Percentiles rank a stretch among this genome's conserved stretches.
These are phyloP conservation scores for Luehdorfia chinensis DNA, from an alignment of 1,140 invertebrate species.

Conservation along the genomic window DNA sequence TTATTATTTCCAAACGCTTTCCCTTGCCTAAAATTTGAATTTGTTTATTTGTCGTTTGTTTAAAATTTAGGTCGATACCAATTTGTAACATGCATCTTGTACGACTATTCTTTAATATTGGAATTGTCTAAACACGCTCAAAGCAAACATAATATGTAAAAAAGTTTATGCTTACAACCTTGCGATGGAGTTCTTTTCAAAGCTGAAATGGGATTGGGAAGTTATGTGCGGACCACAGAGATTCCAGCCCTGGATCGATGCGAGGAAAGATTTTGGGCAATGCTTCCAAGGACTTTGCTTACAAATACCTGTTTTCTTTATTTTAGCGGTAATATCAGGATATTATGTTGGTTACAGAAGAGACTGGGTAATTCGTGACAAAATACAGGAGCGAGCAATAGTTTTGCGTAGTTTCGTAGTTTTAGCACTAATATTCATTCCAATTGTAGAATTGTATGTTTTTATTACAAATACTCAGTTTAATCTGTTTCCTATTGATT, in stretches of 20 bases:
- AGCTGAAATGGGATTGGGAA: conserved; percentile 82
- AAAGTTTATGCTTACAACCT: too few relatives aligned
- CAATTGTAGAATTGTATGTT: conserved; percentile 81
- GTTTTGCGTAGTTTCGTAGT: conserved; percentile 80
- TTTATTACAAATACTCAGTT: conserved; percentile 69
- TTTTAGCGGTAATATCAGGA: conserved; percentile 85
- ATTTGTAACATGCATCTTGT: too few relatives aligned
- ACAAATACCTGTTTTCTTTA: conserved; percentile 82
- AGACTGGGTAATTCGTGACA: conserved; percentile 77
- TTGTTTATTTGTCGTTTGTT: too few relatives aligned
- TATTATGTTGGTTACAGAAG: conserved; percentile 85
- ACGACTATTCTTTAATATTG: too few relatives aligned
- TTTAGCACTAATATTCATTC: conserved; percentile 80
- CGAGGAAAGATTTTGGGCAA: conserved; percentile 84
- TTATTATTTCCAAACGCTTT: too few relatives aligned
- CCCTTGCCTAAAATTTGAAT: too few relatives aligned
- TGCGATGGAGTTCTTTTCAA: conserved; percentile 16
- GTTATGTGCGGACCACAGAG: conserved; percentile 84
- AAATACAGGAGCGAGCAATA: conserved; percentile 79
- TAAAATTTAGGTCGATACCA: too few relatives aligned
- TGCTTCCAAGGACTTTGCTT: conserved; percentile 90
- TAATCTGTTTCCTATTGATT: conserved; percentile 80
- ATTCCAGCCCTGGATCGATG: conserved; percentile 80
- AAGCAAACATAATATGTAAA: too few relatives aligned
- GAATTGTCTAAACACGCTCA: too few relatives aligned